Percentiles rank a stretch among this genome's conserved stretches.
phyloP scores from a whole-genome alignment of 2,888 invertebrate genomes.

The Mimumesa dahlbomi region DNA sequence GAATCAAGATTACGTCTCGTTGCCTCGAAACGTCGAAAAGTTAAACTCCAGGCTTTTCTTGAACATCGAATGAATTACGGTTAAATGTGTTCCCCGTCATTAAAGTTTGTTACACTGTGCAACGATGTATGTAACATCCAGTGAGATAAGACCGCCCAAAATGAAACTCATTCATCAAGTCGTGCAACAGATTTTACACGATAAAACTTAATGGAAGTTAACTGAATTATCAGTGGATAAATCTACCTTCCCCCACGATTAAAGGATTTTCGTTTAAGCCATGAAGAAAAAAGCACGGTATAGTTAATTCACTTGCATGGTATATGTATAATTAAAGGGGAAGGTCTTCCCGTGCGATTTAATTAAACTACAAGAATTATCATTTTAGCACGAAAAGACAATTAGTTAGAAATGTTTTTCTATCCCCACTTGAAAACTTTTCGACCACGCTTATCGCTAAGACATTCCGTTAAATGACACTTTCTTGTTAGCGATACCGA shows the following conservation, averaged over 20 bases:
- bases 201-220: not conserved
- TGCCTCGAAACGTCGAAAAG: too few relatives aligned
- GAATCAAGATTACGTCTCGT: too few relatives aligned
- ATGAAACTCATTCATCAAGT: not conserved
- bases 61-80: too few relatives aligned
- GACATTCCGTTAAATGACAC: too few relatives aligned
- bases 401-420: not conserved
- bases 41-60: too few relatives aligned
- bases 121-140: not conserved
- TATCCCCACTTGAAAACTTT: too few relatives aligned
- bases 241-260: too few relatives aligned
- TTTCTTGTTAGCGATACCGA: too few relatives aligned
- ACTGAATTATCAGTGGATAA: not conserved
- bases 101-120: not conserved
- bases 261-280: too few relatives aligned
- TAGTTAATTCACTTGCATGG: not conserved
- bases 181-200: not conserved
- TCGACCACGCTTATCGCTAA: too few relatives aligned
- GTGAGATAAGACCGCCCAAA: not conserved
- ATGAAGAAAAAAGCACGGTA: too few relatives aligned
- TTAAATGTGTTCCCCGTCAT: too few relatives aligned
- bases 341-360: not conserved
- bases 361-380: not conserved
- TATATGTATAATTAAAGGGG: not conserved
- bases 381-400: not conserved